phyloP scores from a whole-genome alignment of 2,888 invertebrate genomes.

The Adelognathus sp. region DNA sequence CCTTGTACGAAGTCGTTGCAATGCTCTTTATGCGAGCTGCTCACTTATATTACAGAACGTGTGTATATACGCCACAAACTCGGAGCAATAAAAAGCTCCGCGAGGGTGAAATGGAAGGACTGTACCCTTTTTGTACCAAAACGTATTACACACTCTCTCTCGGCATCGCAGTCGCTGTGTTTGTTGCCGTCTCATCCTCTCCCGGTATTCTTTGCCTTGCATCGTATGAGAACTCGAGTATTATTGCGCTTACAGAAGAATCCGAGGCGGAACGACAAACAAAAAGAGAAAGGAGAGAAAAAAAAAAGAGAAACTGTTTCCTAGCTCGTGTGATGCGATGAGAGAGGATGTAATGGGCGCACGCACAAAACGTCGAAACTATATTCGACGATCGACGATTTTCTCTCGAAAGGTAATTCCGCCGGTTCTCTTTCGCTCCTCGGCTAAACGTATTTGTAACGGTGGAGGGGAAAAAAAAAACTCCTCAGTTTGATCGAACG shows the following conservation, averaged over 20 bases:
- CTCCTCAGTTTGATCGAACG: constrained; percentile 28
- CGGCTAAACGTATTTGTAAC: background rate
- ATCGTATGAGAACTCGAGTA: constrained; percentile 15
- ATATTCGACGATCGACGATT: background rate
- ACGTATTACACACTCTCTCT: background rate
- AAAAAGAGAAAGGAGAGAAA: background rate
- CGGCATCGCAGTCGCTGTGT: background rate
- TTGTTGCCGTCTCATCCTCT: background rate
- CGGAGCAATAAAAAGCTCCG: constrained; percentile 19
- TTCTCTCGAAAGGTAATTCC: background rate
- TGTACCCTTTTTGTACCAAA: background rate
- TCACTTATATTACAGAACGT: background rate
- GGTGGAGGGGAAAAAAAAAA: no score
- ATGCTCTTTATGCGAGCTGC: background rate
- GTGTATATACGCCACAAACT: background rate
- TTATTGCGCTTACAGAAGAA: background rate
- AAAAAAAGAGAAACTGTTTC: constrained; percentile 16
- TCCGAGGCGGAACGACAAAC: background rate
- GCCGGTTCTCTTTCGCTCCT: background rate
- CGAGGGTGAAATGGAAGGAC: background rate
- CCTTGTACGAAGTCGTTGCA: background rate
- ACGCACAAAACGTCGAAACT: constrained; percentile 5
- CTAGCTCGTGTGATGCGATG: no score
- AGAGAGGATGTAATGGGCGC: background rate
- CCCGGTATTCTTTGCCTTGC: background rate